Evolutionary conservation across 2,888 invertebrate genomes (phyloP).

Genomic region (Ectemnius cavifrons): DNA sequence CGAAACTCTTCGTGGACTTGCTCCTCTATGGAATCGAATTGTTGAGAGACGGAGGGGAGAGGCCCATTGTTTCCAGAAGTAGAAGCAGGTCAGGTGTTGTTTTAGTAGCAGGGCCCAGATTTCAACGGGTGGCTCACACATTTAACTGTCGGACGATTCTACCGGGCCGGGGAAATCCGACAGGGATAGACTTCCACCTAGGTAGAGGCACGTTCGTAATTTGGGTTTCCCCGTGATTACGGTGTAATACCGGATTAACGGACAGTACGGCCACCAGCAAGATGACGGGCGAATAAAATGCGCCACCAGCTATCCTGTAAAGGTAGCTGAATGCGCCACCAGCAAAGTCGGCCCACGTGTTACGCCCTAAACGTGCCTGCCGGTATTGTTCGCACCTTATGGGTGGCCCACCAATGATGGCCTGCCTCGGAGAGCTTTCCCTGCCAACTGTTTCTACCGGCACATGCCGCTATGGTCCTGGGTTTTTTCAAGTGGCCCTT

Average conservation of each 20-base stretch:
- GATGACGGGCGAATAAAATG: slow-evolving; percentile 34
- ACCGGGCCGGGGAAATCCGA: neutral
- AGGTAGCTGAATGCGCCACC: slow-evolving; percentile 58
- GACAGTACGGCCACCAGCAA: slow-evolving; percentile 62
- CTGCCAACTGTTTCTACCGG: slow-evolving; percentile 27
- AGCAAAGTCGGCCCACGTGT: slow-evolving; percentile 53
- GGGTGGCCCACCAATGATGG: slow-evolving; percentile 16
- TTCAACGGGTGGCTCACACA: slow-evolving; percentile 15
- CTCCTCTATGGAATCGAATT: neutral
- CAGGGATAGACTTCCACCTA: neutral
- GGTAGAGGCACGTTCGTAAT: slow-evolving; percentile 21
- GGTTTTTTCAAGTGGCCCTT: slow-evolving; percentile 12
- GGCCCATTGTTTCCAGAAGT: neutral
- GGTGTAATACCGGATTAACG: slow-evolving; percentile 37
- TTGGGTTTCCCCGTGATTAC: slow-evolving; percentile 39
- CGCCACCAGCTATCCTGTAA: slow-evolving; percentile 50
- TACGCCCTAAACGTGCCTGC: slow-evolving; percentile 40
- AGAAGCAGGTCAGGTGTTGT: slow-evolving; percentile 32
- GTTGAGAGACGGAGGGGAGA: neutral
- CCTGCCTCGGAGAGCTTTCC: slow-evolving; percentile 37
- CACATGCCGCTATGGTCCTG: slow-evolving; percentile 10
- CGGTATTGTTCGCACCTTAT: slow-evolving; percentile 42
- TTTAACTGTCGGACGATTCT: neutral
- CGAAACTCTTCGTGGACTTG: too few relatives aligned
- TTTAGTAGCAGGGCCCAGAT: slow-evolving; percentile 32